Conservation (phyloP, 2,113 vertebrate species). For the Phalacrocorax pelagicus region DNA sequence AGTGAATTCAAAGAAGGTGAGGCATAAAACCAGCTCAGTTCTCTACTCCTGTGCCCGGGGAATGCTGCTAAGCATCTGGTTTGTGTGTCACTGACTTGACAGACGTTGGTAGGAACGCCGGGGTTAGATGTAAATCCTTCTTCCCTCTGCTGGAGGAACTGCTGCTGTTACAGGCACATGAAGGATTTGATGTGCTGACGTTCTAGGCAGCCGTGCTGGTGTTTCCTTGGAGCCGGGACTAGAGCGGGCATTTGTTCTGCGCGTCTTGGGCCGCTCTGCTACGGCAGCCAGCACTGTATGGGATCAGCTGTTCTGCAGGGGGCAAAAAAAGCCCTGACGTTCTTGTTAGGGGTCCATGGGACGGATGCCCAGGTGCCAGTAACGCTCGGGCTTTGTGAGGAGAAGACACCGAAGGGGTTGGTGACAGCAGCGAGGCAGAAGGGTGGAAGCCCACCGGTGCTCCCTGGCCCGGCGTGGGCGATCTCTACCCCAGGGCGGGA, state of each 20-base stretch:
- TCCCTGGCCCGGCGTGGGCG: too few species aligned
- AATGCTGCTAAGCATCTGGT: neutral
- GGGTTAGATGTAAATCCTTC: neutral
- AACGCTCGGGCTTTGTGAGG: neutral
- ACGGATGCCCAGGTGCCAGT: too few species aligned
- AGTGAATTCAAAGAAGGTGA: neutral
- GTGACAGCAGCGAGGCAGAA: too few species aligned
- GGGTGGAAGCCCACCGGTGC: neutral
- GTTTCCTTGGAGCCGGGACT: neutral
- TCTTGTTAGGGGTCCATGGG: neutral
- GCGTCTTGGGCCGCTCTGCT: fast-evolving
- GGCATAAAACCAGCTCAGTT: neutral
- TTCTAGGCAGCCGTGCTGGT: too few species aligned
- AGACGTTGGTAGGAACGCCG: neutral
- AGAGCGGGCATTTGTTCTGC: neutral
- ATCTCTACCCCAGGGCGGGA: neutral
- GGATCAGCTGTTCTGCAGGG: too few species aligned
- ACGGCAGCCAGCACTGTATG: fast-evolving
- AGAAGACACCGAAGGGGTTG: fast-evolving
- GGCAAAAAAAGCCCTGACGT: neutral
- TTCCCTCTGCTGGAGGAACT: neutral
- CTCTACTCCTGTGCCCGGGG: too few species aligned
- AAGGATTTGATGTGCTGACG: neutral
- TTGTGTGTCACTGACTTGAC: neutral
- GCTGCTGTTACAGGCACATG: neutral